Percentiles rank a stretch among this genome's conserved stretches.
Evolutionary conservation across 2,113 vertebrate species (phyloP).

Genomic region (Chauna torquata): DNA sequence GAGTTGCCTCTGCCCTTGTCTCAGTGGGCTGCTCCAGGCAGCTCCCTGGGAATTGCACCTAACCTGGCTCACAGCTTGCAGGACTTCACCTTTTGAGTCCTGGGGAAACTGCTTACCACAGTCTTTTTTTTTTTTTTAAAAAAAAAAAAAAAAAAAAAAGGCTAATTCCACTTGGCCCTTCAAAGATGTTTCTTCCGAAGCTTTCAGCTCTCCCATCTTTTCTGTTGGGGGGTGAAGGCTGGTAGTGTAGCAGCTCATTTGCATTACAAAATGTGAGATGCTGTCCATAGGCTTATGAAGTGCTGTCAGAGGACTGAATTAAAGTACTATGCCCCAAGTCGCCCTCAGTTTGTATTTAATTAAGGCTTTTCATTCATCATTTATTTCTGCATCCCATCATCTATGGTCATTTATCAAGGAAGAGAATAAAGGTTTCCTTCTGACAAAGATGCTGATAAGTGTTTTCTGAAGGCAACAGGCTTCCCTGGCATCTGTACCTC

Average conservation of each 20-base stretch:
- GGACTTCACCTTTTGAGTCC: neutral
- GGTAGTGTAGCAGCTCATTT: neutral
- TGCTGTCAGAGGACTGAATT: slow-evolving; percentile 22
- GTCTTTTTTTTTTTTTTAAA: too few species aligned
- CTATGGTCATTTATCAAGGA: neutral
- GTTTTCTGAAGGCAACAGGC: neutral
- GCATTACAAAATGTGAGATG: neutral
- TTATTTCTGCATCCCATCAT: slow-evolving; percentile 19
- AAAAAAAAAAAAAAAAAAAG: neutral
- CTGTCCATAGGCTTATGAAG: slow-evolving; percentile 17
- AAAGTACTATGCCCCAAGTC: slow-evolving; percentile 20
- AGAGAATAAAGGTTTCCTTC: neutral
- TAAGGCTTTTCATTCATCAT: slow-evolving; percentile 53
- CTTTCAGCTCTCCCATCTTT: neutral
- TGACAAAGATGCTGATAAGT: neutral
- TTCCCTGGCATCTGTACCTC: neutral
- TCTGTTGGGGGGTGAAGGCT: neutral
- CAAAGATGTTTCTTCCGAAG: neutral
- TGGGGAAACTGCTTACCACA: neutral
- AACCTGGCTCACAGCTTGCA: neutral
- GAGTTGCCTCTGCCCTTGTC: neutral
- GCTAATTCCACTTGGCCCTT: neutral
- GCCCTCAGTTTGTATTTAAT: slow-evolving; percentile 45
- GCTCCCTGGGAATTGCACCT: neutral
- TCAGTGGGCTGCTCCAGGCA: neutral